A percentile compares a stretch with the other conserved stretches of the same genome.
Evolutionary conservation across 2,797 vertebrate species (phyloP).

Genomic region (Acanthopagrus latus): DNA sequence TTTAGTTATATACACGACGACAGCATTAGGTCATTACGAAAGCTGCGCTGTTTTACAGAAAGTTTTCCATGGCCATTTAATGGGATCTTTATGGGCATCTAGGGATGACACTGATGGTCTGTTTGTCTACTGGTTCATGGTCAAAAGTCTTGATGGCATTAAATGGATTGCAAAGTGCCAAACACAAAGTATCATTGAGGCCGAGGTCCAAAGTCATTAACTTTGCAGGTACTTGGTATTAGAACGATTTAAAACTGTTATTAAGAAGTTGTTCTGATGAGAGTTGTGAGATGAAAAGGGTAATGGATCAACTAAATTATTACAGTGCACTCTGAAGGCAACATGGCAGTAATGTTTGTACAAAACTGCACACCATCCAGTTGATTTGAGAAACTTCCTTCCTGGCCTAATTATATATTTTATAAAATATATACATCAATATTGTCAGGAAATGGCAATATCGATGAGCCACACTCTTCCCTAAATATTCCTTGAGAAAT

Average conservation of each 20-base stretch:
- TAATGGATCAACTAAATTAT: background rate
- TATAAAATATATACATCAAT: too few species aligned
- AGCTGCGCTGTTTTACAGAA: slow-evolving; percentile 7
- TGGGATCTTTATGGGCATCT: background rate
- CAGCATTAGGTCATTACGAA: background rate
- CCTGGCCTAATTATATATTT: too few species aligned
- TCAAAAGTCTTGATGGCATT: background rate
- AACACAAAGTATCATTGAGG: background rate
- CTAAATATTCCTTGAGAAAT: too few species aligned
- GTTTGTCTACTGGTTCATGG: background rate
- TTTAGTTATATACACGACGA: background rate
- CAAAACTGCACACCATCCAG: background rate
- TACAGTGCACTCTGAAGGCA: background rate
- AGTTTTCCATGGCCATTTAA: background rate
- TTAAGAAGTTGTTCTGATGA: too few species aligned
- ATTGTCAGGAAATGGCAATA: too few species aligned
- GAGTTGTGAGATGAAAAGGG: background rate
- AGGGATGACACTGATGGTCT: background rate
- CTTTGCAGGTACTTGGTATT: background rate
- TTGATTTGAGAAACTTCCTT: background rate
- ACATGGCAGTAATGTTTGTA: background rate
- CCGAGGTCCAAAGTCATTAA: background rate
- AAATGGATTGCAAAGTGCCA: background rate
- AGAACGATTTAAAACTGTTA: background rate
- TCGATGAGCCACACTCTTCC: too few species aligned